Evolutionary conservation across 2,797 vertebrate species (phyloP), one percentile per base, ranked within the genome.

Genomic region (Pangasius krempfi): DNA sequence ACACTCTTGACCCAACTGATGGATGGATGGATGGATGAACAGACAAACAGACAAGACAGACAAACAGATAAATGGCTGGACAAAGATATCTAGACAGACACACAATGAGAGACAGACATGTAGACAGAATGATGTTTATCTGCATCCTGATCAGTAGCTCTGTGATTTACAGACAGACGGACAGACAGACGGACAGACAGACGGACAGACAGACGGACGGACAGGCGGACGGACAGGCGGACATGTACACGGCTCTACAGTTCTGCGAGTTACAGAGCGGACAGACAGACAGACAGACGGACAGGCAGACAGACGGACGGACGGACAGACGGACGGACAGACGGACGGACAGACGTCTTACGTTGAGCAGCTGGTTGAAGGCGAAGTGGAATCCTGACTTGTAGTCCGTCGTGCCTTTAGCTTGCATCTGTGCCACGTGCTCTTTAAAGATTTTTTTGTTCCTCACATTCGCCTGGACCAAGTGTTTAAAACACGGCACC

Each of bases 391-490:
- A 99, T 87, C 98, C 98, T 25, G 98, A 98, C 93, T 99, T 99
- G 95, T 99, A 99, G 94, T 99, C 98, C 0, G 99, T 99, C 0
- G 98, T 99, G 93, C 99, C 99, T 95, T 99, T 98, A 86, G 99
- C 98, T 93, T 97, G 97, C 98, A 99, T 99, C 86, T 97, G 97
- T 92, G 97, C 96, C 86, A 99, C 98, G 0, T 98, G 97, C 37
- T 98, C 98, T 94, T 99, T 99, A 93, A 99, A 99, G 93, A 99
- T 98, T 94, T 99, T 99, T 93, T 99, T 99, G 95, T 99, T 99
- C 20, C 98, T 96, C 70, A 99, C 97, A 9, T 99, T 99, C 86
- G 99, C 99, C 93, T 99, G 99, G 88, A 99, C 99, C 68, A 99
- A 95, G 94, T 99, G 98, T 85, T 96, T 98, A 95, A 99, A 99